Evolutionary conservation across 2,797 vertebrate species (phyloP).

Genomic region (Rhynchotus rufescens): DNA sequence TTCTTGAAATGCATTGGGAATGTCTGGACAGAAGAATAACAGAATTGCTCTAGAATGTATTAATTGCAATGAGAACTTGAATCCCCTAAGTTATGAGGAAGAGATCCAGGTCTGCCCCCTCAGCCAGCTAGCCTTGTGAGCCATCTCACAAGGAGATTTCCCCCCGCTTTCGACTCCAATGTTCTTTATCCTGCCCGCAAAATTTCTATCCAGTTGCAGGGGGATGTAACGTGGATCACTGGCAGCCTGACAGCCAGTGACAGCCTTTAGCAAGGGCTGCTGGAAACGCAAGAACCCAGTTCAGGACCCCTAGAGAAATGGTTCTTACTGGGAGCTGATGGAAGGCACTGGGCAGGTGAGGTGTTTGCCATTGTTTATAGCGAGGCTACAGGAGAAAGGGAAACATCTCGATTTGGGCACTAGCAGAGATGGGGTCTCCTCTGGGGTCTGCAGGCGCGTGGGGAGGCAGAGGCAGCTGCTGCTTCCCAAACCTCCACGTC

Average conservation of each 20-base stretch:
- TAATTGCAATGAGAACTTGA: slow-evolving; percentile 1
- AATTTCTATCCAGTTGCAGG: slow-evolving; percentile 44
- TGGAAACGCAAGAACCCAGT: neutral
- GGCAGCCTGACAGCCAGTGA: neutral
- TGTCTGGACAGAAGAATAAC: slow-evolving; percentile 37
- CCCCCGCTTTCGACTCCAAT: neutral
- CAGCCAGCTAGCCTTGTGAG: too few relatives aligned
- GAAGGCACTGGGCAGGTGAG: too few relatives aligned
- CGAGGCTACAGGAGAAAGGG: neutral
- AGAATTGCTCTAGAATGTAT: slow-evolving; percentile 37
- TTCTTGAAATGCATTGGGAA: slow-evolving; percentile 30
- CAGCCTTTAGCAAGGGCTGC: slow-evolving; percentile 8
- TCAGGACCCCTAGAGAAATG: accelerated
- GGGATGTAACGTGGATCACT: slow-evolving; percentile 4
- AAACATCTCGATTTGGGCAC: neutral
- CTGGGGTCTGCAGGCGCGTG: neutral
- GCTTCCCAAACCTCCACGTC: neutral
- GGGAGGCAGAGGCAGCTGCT: neutral
- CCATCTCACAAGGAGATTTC: slow-evolving; percentile 17
- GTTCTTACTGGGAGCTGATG: neutral
- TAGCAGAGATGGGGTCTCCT: too few relatives aligned
- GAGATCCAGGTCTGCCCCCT: neutral
- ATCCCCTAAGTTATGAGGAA: neutral
- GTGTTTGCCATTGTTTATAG: too few relatives aligned
- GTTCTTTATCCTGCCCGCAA: neutral